Evolutionary conservation across 2,113 vertebrate species (phyloP), one percentile per base, ranked within the genome.

Genomic region (Odobenus rosmarus): DNA sequence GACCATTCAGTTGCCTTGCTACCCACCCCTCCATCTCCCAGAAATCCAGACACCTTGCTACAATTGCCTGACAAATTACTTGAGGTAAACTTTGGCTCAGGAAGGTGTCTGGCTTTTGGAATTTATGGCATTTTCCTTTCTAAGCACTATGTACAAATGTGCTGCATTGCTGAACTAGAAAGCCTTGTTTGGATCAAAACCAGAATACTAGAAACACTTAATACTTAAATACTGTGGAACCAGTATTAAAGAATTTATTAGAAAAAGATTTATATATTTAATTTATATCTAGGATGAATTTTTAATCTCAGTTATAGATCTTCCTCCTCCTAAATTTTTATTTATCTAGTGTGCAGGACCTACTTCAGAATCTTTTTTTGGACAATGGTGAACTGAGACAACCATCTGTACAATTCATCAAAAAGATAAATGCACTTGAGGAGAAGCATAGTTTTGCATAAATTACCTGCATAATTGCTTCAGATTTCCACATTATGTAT

Each of bases 381-480:
- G 82, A 82, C 51, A 79, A 51, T 4, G 3, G 76, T 46, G 55
- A 96, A 83, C 42, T 76, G 42, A 85, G 55, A 36, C 2, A 62
- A 64, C 53, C 18, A 79, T 64, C 21, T 67, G 19, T 28, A n/a
- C 5, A 36, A 81, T 26, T 93, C 42, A 86, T 49, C 21, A 69
- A 57, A 77, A 85, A 95, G 81, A 67, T 64, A 16, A 64, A 71
- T 23, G 26, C 59, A 72, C 36, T 64, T 24, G 53, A 90, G 53
- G 24, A 87, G 42, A 57, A 61, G 55, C 36, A 80, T 4, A 85
- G 79, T 26, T 87, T 59, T 57, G 24, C 36, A 96, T 64, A 49
- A 76, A 49, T 36, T 76, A 95, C 55, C 94, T 89, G n/a, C 42
- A 94, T 36, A 94, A 92, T 71, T 59, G 16, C 85, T 82, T 90